phyloP scores from a whole-genome alignment of 2,888 invertebrate genomes.

The Drosophila quinaria region DNA sequence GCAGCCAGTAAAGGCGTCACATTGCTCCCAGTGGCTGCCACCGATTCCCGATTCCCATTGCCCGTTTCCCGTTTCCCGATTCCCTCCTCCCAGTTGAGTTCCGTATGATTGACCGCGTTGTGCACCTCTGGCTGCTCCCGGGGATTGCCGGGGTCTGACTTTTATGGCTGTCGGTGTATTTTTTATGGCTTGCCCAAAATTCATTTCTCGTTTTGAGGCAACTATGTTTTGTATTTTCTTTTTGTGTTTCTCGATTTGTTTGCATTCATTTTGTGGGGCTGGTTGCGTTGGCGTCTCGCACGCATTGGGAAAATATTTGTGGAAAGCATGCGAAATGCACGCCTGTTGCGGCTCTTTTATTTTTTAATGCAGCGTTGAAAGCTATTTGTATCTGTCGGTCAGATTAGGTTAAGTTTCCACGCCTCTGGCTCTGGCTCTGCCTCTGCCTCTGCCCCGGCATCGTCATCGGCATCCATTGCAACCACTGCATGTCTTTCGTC shows the following conservation, averaged over 20 bases:
- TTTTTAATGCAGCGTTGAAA: constrained; percentile 77
- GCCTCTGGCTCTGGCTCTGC: constrained; percentile 8
- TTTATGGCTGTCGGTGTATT: constrained; percentile 79
- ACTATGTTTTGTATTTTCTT: constrained; percentile 5
- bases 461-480: constrained; percentile 39
- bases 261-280: constrained; percentile 58
- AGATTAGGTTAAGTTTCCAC: constrained; percentile 76
- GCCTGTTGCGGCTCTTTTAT: constrained; percentile 68
- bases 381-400: constrained; percentile 81
- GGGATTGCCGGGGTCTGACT: constrained; percentile 77
- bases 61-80: constrained; percentile 4
- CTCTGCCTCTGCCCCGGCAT: neutral
- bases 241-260: constrained; percentile 64
- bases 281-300: constrained; percentile 54
- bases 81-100: constrained; percentile 12
- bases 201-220: constrained; percentile 65
- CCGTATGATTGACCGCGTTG: constrained; percentile 71
- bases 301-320: constrained; percentile 73
- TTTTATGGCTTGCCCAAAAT: constrained; percentile 73
- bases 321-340: constrained; percentile 78
- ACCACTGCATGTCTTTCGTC: constrained; percentile 75
- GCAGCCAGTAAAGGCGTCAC: constrained; percentile 20
- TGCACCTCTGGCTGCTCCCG: constrained; percentile 72
- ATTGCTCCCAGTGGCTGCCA: constrained; percentile 12
- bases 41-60: constrained; percentile 10